phyloP scores from a whole-genome alignment of 2,888 invertebrate species.

The Callyntrura sp. region DNA sequence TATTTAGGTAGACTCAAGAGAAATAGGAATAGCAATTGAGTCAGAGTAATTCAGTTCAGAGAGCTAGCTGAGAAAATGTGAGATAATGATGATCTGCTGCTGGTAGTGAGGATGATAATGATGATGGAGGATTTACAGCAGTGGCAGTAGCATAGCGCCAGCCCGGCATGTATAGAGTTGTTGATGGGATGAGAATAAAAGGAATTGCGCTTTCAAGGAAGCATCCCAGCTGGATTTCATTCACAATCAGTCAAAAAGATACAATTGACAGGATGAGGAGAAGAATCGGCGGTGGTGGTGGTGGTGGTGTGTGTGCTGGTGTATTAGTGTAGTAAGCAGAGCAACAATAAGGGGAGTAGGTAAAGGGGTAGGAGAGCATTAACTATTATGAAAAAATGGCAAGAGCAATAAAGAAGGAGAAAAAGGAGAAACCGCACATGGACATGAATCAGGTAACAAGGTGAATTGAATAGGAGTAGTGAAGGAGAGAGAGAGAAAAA shows the following conservation, averaged over 20 bases:
- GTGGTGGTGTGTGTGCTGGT: background rate
- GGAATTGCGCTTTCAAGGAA: conserved; percentile 53
- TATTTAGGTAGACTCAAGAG: background rate
- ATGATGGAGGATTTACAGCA: background rate
- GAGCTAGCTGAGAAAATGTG: background rate
- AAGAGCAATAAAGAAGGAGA: background rate
- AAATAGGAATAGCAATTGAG: too few species aligned
- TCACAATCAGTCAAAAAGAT: conserved; percentile 42
- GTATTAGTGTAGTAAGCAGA: background rate
- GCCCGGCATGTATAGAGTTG: background rate
- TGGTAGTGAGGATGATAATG: background rate
- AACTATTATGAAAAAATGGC: background rate
- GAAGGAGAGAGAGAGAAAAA: background rate
- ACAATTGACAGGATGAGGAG: background rate
- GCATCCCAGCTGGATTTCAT: conserved; percentile 65
- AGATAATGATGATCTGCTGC: background rate
- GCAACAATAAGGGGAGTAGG: background rate
- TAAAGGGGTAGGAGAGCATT: background rate
- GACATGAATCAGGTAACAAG: conserved; percentile 55
- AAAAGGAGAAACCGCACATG: conserved; percentile 48
- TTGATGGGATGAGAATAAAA: background rate
- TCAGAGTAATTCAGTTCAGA: too few species aligned
- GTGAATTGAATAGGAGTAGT: conserved; percentile 4
- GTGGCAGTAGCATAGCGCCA: background rate
- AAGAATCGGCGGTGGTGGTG: background rate